phyloP scores from a whole-genome alignment of 2,113 vertebrate genomes.

The Cepphus grylle region DNA sequence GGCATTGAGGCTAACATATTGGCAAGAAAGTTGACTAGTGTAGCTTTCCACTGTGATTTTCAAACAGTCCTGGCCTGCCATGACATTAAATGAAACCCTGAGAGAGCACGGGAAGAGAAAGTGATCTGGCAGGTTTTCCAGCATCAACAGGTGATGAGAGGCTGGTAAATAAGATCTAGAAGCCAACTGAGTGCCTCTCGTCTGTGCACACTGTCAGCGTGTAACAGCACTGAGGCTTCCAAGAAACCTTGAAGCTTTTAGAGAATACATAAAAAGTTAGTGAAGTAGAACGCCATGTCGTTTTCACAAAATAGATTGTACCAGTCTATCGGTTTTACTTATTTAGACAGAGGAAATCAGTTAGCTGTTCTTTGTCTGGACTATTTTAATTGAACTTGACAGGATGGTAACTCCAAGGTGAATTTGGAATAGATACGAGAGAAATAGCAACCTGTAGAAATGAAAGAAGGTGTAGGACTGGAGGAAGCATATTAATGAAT shows the following conservation, averaged over 20 bases:
- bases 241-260: background rate
- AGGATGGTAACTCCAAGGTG: background rate
- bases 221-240: background rate
- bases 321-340: background rate
- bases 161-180: background rate
- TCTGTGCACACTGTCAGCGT: background rate
- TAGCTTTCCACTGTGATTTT: background rate
- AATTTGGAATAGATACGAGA: background rate
- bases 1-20: background rate
- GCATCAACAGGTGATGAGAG: background rate
- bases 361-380: background rate
- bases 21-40: background rate
- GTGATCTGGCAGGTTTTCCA: background rate
- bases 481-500: background rate
- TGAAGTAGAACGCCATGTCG: background rate
- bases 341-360: background rate
- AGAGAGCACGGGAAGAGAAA: background rate
- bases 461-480: background rate
- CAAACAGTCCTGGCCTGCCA: accelerated
- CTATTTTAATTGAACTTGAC: background rate
- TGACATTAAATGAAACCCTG: background rate
- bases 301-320: background rate
- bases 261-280: background rate
- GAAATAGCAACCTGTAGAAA: background rate
- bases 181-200: background rate